Base-by-base conservation (phyloP, 2,888 invertebrate genomes). In the Eupithecia dodoneata region DNA sequence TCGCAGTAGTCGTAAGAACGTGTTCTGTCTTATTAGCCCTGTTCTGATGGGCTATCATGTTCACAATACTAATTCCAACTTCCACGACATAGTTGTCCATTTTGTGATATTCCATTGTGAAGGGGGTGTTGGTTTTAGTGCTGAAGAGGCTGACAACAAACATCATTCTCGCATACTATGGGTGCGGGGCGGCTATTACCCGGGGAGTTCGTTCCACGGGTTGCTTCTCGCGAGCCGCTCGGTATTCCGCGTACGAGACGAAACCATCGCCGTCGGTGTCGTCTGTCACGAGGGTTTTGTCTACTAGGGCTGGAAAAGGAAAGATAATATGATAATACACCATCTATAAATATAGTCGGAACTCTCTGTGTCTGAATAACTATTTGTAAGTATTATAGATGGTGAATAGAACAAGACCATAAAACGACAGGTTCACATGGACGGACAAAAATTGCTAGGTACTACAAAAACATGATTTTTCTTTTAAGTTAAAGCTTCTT, bases 251-350 rank as follows among this genome's bases (percentile, higher is more conserved):
- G 88, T 99, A 99, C 78, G 97, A 98, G 55, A 99, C 93, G 87
- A 96, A 98, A 0, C 99, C 99, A 87, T 99, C 98, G 63, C 97
- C 96, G 88, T 99, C 97, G 0, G 96, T 93, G 89, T 99, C 99
- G 85, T 99, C 98, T 80, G 97, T 97, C 76, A 96, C 95, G 59
- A 99, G 91, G 12, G 99, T 98, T 83, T 97, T 96, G 89, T 99
- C 99, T 65, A 99, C 98, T 73, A 99, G 94, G 81, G 97, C 99
- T 99, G 88, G 30, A 88, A 89, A 71, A 66, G 15, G 55, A 30
- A 30, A 30, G 30, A 30, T 30, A 30, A 30, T 30, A 30, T n/a
- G n/a, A n/a, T n/a, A n/a, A n/a, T 30, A 30, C 30, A 30, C 30
- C 30, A 30, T 30, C 30, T 30, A 30, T 30, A 30, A 47, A 47